Percentiles rank a stretch among this genome's conserved stretches.
Conservation (phyloP, 2,888 invertebrate species). For the Mallateleia sp. region DNA sequence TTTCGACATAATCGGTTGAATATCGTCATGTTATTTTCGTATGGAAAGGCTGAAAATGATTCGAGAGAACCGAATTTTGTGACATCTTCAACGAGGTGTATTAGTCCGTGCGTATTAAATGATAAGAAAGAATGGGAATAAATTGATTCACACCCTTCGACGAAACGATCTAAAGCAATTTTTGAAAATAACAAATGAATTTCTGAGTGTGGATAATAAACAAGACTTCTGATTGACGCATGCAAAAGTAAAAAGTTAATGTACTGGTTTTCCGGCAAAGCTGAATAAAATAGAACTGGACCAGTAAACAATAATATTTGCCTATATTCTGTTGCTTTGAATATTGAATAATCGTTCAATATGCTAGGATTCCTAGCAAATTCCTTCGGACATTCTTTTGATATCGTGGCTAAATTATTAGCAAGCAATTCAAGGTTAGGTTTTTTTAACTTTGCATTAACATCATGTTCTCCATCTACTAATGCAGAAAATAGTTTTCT, state of each 20-base stretch:
- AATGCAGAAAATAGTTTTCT: slow-evolving; percentile 26
- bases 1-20: slow-evolving; percentile 39
- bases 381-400: slow-evolving; percentile 19
- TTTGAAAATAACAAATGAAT: slow-evolving; percentile 24
- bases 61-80: slow-evolving; percentile 36
- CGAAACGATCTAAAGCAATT: slow-evolving; percentile 19
- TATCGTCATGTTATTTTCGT: slow-evolving; percentile 49
- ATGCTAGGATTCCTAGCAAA: slow-evolving; percentile 12
- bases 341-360: neutral
- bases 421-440: neutral
- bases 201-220: slow-evolving; percentile 8
- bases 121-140: slow-evolving; percentile 27
- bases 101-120: slow-evolving; percentile 14
- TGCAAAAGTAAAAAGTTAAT: slow-evolving; percentile 38
- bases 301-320: slow-evolving; percentile 46
- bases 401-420: neutral
- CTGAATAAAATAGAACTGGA: slow-evolving; percentile 11
- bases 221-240: neutral
- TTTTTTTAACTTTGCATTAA: neutral
- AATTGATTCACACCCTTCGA: neutral
- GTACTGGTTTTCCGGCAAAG: slow-evolving; percentile 15
- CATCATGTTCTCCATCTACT: slow-evolving; percentile 8
- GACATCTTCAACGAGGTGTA: slow-evolving; percentile 56
- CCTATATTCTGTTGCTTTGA: slow-evolving; percentile 46
- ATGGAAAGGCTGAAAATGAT: slow-evolving; percentile 37